These are phyloP conservation scores for Myotis vivesi DNA, from an alignment of 2,797 vertebrate genomes.

Conservation along the genomic window DNA sequence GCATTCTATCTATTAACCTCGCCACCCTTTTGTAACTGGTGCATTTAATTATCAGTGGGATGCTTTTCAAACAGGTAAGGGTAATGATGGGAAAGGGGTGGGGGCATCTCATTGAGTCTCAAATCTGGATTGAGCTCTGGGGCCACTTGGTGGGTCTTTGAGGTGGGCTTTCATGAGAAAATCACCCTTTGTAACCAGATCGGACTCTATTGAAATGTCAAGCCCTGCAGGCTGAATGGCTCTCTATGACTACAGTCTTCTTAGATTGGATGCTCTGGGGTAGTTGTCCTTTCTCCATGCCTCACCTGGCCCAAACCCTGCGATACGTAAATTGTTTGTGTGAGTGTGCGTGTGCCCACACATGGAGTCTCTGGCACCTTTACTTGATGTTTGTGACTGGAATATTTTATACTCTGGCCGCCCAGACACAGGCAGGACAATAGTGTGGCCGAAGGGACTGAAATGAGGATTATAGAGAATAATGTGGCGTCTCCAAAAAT, in stretches of 20 bases:
- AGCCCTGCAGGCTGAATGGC: slow-evolving; percentile 60
- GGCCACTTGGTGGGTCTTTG: slow-evolving; percentile 75
- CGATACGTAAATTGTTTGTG: background rate
- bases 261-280: background rate
- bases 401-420: slow-evolving; percentile 85
- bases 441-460: slow-evolving; percentile 90
- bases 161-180: slow-evolving; percentile 82
- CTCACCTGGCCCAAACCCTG: slow-evolving; percentile 1
- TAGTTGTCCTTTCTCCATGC: background rate
- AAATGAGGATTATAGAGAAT: slow-evolving; percentile 96
- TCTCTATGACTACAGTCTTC: background rate
- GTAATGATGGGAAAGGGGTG: slow-evolving; percentile 85
- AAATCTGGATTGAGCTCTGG: slow-evolving; percentile 81
- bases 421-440: slow-evolving; percentile 92
- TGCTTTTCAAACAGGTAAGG: slow-evolving; percentile 91
- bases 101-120: slow-evolving; percentile 81
- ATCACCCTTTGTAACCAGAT: slow-evolving; percentile 78
- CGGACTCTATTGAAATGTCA: slow-evolving; percentile 73
- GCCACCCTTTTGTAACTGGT: slow-evolving; percentile 94
- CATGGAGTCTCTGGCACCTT: slow-evolving; percentile 56
- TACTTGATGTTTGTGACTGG: slow-evolving; percentile 76
- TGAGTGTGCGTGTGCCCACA: background rate
- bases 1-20: slow-evolving; percentile 98
- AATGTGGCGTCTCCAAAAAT: slow-evolving; percentile 94
- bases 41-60: slow-evolving; percentile 94